Base-by-base conservation (phyloP, 2,113 vertebrate genomes). In the Lethenteron reissneri region DNA sequence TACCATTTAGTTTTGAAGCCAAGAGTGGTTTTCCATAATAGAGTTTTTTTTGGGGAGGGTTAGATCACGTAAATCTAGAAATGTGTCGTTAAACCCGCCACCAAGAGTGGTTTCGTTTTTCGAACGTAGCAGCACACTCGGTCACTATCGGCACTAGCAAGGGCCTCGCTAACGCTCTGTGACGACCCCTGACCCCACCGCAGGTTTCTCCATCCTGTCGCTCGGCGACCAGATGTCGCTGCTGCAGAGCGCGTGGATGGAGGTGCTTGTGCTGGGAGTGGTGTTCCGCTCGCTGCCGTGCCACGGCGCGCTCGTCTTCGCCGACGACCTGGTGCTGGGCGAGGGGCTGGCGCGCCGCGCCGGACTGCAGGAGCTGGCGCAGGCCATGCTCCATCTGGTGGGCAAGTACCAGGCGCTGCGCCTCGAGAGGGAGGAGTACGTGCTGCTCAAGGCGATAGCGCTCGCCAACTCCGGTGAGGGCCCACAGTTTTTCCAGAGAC, bases 381-480 rank as follows among this genome's bases (percentile, higher is more conserved):
- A 17, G 9, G 8, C 62, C 15, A 15, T 68, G 62, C 62, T 68
- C 2, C 62, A 68, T 17, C 10, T 68, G 15, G 62, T 68, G n/a
- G 62, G 15, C 2, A 68, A 68, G 62, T 68, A 68, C 62, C 62
- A 68, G 62, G 21, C 21, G 15, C 21, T 68, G 62, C 15, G 21
- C 21, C 21, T 68, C 21, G 62, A 21, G 21, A 15, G 62, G n/a
- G 62, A 68, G 21, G 62, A 68, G 62, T 68, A 17, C 21, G 62
- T 68, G 9, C n/a, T 21, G 21, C 62, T 68, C 15, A 68, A 68
- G 21, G 62, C 62, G 21, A 68, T 68, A 17, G 62, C 62, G 15
- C 21, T 68, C 15, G 62, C 62, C 62, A 68, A 68, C 21, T 68
- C 62, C 21, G 62, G 62, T 68, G 62, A 68, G 62, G 62, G 25